A percentile compares a stretch with the other conserved stretches of the same genome.
Conservation (phyloP, 1,140 invertebrate species). For the Papilio glaucus region DNA sequence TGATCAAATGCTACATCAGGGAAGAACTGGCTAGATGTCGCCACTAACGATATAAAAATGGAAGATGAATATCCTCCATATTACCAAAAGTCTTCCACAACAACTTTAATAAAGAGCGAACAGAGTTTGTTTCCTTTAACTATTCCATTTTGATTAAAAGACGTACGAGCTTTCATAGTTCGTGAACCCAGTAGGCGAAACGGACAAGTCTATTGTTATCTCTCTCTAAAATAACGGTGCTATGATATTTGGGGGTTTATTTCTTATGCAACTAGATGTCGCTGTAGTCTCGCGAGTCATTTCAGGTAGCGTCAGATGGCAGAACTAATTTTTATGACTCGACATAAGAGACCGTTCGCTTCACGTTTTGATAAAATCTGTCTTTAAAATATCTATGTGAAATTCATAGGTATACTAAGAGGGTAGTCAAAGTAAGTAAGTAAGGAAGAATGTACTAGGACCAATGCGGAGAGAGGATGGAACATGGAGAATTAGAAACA, state of each 20-base stretch:
- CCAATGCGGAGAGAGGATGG: no score
- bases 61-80: no score
- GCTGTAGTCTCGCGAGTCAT: not conserved
- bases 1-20: not conserved
- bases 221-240: not conserved
- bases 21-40: not conserved
- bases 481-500: no score
- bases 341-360: not conserved
- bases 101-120: no score
- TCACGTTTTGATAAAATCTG: not conserved
- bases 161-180: no score
- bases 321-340: constrained; percentile 32
- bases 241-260: not conserved
- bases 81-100: not conserved
- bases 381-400: not conserved
- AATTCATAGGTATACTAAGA: no score
- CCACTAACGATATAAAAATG: not conserved
- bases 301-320: constrained; percentile 14
- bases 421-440: no score
- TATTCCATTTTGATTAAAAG: no score
- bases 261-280: not conserved
- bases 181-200: no score
- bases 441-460: no score
- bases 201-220: not conserved
- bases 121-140: no score